A percentile compares a stretch with the other conserved stretches of the same genome.
Conservation (phyloP, 2,888 invertebrate species). For the Laspeyria flexula region DNA sequence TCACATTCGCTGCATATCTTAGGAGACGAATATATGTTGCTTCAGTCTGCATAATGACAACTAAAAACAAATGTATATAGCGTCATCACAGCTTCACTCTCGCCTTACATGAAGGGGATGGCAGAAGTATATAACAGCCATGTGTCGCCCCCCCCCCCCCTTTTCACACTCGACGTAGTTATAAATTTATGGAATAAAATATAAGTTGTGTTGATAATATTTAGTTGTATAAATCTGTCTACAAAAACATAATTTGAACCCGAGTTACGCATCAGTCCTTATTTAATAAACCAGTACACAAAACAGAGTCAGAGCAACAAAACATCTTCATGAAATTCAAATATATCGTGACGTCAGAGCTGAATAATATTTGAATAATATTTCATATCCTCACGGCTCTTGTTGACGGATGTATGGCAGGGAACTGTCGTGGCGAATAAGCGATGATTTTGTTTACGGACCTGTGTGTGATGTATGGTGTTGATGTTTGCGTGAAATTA, state of each 20-base stretch:
- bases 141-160: too few species aligned
- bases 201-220: too few species aligned
- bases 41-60: too few species aligned
- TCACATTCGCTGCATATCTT: too few species aligned
- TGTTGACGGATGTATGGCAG: slow-evolving; percentile 22
- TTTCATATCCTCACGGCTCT: slow-evolving; percentile 21
- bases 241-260: slow-evolving; percentile 1
- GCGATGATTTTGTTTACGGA: slow-evolving; percentile 57
- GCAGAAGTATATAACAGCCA: too few species aligned
- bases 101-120: too few species aligned
- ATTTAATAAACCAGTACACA: slow-evolving; percentile 28
- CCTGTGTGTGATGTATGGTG: slow-evolving; percentile 47
- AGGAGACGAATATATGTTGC: too few species aligned
- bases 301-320: slow-evolving; percentile 31
- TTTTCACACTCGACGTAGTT: too few species aligned
- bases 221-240: too few species aligned
- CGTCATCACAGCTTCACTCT: too few species aligned
- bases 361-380: slow-evolving; percentile 18
- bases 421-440: slow-evolving; percentile 47
- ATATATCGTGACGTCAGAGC: slow-evolving; percentile 21
- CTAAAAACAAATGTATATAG: too few species aligned
- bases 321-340: slow-evolving; percentile 39
- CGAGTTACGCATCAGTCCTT: slow-evolving; percentile 3
- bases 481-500: slow-evolving; percentile 31
- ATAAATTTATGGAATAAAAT: too few species aligned